These are phyloP conservation scores for Adrianichthys oophorus DNA, from an alignment of 2,797 vertebrate species.

Conservation along the genomic window DNA sequence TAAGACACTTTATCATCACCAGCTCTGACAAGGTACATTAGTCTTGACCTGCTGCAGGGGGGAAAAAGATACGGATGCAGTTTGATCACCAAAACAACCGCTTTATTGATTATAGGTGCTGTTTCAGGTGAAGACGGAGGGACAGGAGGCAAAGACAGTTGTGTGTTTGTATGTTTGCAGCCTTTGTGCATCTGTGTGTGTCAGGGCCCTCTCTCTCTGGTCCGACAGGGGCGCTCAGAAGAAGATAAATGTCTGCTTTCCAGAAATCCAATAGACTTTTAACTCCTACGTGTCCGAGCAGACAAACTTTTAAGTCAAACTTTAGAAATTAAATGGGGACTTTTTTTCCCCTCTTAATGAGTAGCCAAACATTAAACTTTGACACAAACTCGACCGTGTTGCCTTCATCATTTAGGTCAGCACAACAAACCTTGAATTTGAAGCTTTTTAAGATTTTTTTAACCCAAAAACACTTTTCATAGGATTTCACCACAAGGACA, in stretches of 20 bases:
- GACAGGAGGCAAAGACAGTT: neutral
- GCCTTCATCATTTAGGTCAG: neutral
- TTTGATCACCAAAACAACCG: conserved; percentile 67
- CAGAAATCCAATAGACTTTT: conserved; percentile 53
- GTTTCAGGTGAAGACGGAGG: conserved; percentile 4
- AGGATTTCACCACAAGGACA: no score
- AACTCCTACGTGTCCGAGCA: conserved; percentile 36
- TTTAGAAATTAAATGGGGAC: conserved; percentile 18
- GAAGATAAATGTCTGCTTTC: conserved; percentile 51
- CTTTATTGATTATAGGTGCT: conserved; percentile 55
- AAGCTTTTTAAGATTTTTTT: no score
- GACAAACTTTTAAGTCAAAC: conserved; percentile 38
- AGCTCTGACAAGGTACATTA: conserved; percentile 58
- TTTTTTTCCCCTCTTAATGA: neutral
- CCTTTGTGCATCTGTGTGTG: neutral
- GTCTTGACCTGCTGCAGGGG: conserved; percentile 53
- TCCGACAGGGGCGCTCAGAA: conserved; percentile 18
- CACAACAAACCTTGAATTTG: no score
- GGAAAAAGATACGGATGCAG: conserved; percentile 34
- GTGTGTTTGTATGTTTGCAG: neutral
- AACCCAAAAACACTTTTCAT: no score
- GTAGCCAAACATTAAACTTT: neutral
- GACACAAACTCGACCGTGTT: neutral
- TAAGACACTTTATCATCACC: conserved; percentile 69
- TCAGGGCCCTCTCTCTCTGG: conserved; percentile 6